Base-by-base conservation (phyloP, 1,140 invertebrate genomes). In the Probaryconus sp. region DNA sequence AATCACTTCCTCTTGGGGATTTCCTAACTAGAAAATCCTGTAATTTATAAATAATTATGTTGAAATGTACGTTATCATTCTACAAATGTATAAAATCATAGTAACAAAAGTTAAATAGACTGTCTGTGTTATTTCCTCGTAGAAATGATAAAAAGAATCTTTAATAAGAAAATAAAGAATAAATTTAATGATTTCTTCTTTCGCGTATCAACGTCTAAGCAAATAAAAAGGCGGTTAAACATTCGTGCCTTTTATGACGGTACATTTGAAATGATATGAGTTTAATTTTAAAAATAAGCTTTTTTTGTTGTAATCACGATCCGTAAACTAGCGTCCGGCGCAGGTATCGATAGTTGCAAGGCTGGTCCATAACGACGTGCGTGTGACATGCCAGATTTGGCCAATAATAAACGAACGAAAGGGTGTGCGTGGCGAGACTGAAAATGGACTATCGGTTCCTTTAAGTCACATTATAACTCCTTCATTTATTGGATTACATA, bases 351-450 rank as follows among this genome's bases (percentile, higher is more conserved):
- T 86, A 84, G 84, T 84, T 77, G 63, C 64, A 45, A 79, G 77
- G 63, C 55, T 48, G 71, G 45, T 55, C 76, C 73, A 56, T 88
- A 87, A 87, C 81, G 82, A 86, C 51, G 85, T 83, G 82, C 85
- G 85, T 88, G 86, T 86, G 81, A 76, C 68, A 74, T 26, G 48
- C 69, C 63, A 84, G 83, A 88, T 88, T 88, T 87, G 79, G 85
- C 86, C 84, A 88, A 88, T 88, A 63, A 70, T 31, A 17, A 37
- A 17, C 37, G 71, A 70, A 17, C 37, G 71, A 70, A 75, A 75
- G 71, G 65, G 68, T 71, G 58, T 47, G 43, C 68, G 63, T 71
- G 70, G 68, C 56, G 63, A 64, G 38, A 45, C 16, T 53, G 40
- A 9, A 53, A 76, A 61, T 16, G 74, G 74, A 77, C 68, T 45